Percentiles rank a stretch among this genome's conserved stretches.
Conservation (phyloP, 2,797 vertebrate genomes). For the Lutjanus campechanus region DNA sequence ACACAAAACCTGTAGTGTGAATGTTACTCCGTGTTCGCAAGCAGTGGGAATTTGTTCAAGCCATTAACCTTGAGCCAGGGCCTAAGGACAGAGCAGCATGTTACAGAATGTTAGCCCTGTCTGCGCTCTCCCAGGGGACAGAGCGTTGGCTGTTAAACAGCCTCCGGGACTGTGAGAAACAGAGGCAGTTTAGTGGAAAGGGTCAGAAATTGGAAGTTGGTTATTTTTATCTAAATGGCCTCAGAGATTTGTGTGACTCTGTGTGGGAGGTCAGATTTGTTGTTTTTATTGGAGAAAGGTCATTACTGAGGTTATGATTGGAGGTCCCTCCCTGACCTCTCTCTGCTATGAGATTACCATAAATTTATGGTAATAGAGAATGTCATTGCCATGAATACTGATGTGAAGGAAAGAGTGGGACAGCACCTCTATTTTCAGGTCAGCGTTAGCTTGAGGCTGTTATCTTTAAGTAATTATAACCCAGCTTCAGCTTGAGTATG, state of each 20-base stretch:
- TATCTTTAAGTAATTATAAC: slow-evolving; percentile 13
- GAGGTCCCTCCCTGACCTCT: slow-evolving; percentile 26
- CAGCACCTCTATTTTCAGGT: slow-evolving; percentile 12
- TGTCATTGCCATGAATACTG: slow-evolving; percentile 30
- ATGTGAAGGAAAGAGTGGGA: slow-evolving; percentile 25
- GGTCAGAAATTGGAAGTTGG: slow-evolving; percentile 44
- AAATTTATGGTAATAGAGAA: slow-evolving; percentile 19
- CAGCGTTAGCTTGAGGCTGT: slow-evolving; percentile 6
- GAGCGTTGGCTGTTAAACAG: slow-evolving; percentile 50
- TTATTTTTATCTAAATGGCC: slow-evolving; percentile 51
- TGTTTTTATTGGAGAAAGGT: slow-evolving; percentile 42
- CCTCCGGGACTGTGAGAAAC: slow-evolving; percentile 49
- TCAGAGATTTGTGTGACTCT: slow-evolving; percentile 18
- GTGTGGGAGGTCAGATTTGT: slow-evolving; percentile 21
- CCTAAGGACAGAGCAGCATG: slow-evolving; percentile 62
- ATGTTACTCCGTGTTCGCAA: slow-evolving; percentile 21
- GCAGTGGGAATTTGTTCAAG: slow-evolving; percentile 44
- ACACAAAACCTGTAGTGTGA: background rate
- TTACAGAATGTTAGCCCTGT: slow-evolving; percentile 55
- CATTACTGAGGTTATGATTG: slow-evolving; percentile 39
- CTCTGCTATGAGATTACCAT: slow-evolving; percentile 34
- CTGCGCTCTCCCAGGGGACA: slow-evolving; percentile 34
- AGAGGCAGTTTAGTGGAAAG: slow-evolving; percentile 50
- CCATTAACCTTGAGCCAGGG: slow-evolving; percentile 71
- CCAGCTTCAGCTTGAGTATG: background rate